A percentile compares a stretch with the other conserved stretches of the same genome.
Evolutionary conservation across 2,113 vertebrate species (phyloP).

Genomic region (Mesembrinibis cayennensis): DNA sequence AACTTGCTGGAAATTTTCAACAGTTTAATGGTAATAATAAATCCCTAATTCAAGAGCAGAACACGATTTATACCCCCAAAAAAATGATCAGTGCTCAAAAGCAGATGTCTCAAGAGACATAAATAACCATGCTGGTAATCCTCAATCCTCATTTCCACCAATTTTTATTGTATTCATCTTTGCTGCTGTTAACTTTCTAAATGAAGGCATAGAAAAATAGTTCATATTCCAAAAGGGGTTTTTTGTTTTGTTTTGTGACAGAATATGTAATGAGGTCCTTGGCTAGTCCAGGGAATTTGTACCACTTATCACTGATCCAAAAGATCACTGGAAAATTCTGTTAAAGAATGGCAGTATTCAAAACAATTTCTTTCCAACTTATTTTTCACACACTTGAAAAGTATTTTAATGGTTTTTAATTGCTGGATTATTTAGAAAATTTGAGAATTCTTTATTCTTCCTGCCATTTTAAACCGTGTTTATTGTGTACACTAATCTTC

Average conservation of each 20-base stretch:
- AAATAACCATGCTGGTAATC: neutral
- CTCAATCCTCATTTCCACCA: neutral
- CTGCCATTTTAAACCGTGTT: neutral
- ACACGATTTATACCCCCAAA: neutral
- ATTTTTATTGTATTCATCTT: neutral
- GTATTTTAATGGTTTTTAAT: neutral
- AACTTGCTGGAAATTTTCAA: neutral
- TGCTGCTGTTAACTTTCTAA: neutral
- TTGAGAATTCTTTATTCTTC: neutral
- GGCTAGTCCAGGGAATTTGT: neutral
- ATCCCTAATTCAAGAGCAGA: neutral
- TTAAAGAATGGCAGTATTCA: neutral
- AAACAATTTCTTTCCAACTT: neutral
- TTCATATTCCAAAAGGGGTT: neutral
- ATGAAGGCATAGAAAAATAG: neutral
- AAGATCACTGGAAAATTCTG: neutral
- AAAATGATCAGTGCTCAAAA: neutral
- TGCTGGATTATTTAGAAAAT: neutral
- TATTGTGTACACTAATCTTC: neutral
- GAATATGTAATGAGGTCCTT: neutral
- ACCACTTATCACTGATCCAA: neutral
- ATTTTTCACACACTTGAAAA: neutral
- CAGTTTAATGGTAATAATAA: neutral
- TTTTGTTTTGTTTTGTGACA: neutral
- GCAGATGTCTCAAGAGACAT: neutral